Base-by-base conservation (phyloP, 2,888 invertebrate genomes). In the Emmelina monodactyla region DNA sequence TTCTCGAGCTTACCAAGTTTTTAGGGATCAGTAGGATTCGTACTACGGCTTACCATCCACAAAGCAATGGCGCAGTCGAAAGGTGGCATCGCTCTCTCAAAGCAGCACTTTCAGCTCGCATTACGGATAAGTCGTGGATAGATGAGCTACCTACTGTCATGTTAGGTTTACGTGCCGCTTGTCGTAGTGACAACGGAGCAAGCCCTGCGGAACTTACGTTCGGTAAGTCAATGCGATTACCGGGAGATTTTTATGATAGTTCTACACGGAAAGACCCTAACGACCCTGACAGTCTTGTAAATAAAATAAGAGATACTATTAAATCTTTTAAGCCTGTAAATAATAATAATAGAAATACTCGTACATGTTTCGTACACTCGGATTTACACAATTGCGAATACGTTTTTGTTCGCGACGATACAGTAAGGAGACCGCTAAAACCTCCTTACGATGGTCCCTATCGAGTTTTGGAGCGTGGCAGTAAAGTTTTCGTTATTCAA, bases 81-180 rank as follows among this genome's bases (percentile, higher is more conserved):
- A 14, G 53, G 15, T 48, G 42, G 38, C 51, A 51, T 25, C 28
- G 50, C 9, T 34, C 41, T 1, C 19, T 51, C 6, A 50, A 53
- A 34, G 35, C 41, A 14, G 43, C 47, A 2, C 22, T 50, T 2
- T 42, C 30, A 28, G 39, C 44, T 6, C 31, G 43, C 4, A 5
- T 32, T 16, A 16, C 31, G n/a, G n/a, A 22, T 1, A 29, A 9
- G 2, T 11, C 35, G 1, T 48, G 61, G 43, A 36, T 31, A 19
- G 39, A 35, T 16, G 44, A 40, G 25, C 37, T 62, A 15, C 57
- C 57, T 0, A 37, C 45, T 5, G 45, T 55, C 5, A 34, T 62
- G 10, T 37, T 60, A 15, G 57, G 57, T 1, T 35, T 58, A 28
- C 40, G 58, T 7, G 37, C 49, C 4, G 38, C 44, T 11, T 31